Base-by-base conservation (phyloP, 2,797 vertebrate species). In the Sebastes itinus region DNA sequence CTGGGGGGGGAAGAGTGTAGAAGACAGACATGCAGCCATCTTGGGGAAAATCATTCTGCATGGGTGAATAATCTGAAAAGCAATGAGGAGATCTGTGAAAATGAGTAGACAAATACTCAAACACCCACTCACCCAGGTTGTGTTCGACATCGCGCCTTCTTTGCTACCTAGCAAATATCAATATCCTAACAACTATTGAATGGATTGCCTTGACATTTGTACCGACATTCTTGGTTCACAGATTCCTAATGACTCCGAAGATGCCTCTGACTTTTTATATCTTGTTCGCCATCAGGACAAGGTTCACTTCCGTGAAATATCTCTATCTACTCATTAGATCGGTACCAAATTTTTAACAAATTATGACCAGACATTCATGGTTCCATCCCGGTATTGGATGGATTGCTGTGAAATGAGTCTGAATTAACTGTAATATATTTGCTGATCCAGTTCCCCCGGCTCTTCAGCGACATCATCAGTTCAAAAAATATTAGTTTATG, bases 51-150 rank as follows among this genome's bases (percentile, higher is more conserved):
- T 2, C 18, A 67, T 66, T 71, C 78, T 33, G 52, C 46, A 73
- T 32, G 71, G 46, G 38, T 65, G 49, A 84, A 66, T 66, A 62
- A 74, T 89, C 67, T 72, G 20, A 81, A 80, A 69, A 64, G 23
- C 35, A 46, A 60, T 28, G 25, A 63, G 12, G 46, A 67, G 55
- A 75, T 79, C 64, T 69, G 68, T 72, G 46, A 73, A 61, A 71
- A 74, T 32, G 27, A 70, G 16, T 11, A 69, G 30, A 70, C 58
- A 75, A 64, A 58, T 20, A 60, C 54, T 30, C 20, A 33, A 38
- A 59, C 7, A 20, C 33, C 16, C 27, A 42, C 25, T 27, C 25
- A 63, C 30, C 62, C 18, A 33, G 12, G 28, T 28, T 74, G 32
- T 30, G 35, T 63, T 25, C 1, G 4, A 75, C 72, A 46, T 68